Percentiles rank a stretch among this genome's conserved stretches.
Evolutionary conservation across 2,113 vertebrate genomes (phyloP).

Genomic region (Willisornis vidua): DNA sequence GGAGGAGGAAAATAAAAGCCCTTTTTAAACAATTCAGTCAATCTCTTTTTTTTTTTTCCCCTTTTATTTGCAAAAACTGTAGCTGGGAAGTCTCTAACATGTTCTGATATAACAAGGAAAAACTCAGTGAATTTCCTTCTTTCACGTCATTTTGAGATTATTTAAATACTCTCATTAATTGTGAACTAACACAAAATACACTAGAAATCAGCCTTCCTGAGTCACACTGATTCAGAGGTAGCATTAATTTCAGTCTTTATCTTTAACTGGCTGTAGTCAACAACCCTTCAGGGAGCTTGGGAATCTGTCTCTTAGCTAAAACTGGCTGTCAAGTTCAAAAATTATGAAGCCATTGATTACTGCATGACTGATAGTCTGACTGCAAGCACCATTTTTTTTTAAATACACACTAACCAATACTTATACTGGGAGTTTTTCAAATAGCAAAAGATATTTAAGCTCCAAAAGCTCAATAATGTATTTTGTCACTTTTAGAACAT

Average conservation of each 20-base stretch:
- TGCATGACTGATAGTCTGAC: background rate
- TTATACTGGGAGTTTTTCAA: background rate
- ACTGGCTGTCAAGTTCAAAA: background rate
- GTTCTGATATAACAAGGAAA: background rate
- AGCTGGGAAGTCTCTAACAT: background rate
- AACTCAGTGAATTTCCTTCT: background rate
- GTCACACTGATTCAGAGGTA: background rate
- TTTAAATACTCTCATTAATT: background rate
- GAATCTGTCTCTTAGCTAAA: background rate
- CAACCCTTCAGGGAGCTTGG: background rate
- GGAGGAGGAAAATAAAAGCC: background rate
- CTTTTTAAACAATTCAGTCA: slow-evolving; percentile 1
- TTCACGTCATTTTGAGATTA: background rate
- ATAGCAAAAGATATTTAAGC: background rate
- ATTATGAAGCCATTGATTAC: background rate
- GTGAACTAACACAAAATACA: background rate
- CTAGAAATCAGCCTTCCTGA: background rate
- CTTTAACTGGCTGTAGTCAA: background rate
- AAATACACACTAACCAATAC: background rate
- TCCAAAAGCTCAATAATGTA: background rate
- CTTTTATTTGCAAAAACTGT: background rate
- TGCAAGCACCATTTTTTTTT: background rate
- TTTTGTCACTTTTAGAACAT: background rate
- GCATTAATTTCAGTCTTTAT: background rate
- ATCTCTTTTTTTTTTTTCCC: background rate